Evolutionary conservation across 2,797 vertebrate species (phyloP), one percentile per base, ranked within the genome.

Genomic region (Sebastes itinus): DNA sequence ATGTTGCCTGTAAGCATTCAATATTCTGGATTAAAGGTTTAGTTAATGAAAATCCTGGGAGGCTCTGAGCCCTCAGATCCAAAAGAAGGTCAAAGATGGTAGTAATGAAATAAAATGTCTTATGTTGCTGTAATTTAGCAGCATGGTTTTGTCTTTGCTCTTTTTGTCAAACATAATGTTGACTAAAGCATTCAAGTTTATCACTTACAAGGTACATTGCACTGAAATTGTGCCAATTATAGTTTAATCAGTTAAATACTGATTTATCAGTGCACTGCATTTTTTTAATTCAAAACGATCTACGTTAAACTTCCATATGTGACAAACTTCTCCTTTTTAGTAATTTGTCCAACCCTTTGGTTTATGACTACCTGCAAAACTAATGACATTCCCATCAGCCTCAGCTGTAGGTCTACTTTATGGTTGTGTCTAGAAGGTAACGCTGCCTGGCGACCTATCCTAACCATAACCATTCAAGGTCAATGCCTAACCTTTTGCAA

Each of bases 21-120:
- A 77, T 81, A 76, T 65, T 81, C 69, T 52, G 35, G 64, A 87
- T 91, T 81, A 80, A 77, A 84, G 67, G 77, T 82, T 84, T 14
- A 54, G 42, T 56, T 84, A 64, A 89, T 87, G 25, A 80, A 85
- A 79, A 55, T 55, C n/a, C 32, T 54, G n/a, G 25, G 59, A 73
- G 20, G n/a, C 23, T 72, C n/a, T 32, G 67, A 75, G 33, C 10
- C 32, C 2, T 62, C 20, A 30, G 28, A 72, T 62, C 9, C 58
- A 74, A 63, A 28, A 46, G 62, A 52, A 67, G 5, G 46, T 66
- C 49, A 56, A 23, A 7, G 25, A 7, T 52, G 72, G 14, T 23
- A 30, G 46, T 52, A 28, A 67, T 65, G 7, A 59, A 63, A 62
- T 54, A 12, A 58, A 42, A 32, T 16, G 5, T 70, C 12, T 25